These are phyloP conservation scores for Anguilla megastoma DNA, from an alignment of 2,797 vertebrate genomes.

Conservation along the genomic window DNA sequence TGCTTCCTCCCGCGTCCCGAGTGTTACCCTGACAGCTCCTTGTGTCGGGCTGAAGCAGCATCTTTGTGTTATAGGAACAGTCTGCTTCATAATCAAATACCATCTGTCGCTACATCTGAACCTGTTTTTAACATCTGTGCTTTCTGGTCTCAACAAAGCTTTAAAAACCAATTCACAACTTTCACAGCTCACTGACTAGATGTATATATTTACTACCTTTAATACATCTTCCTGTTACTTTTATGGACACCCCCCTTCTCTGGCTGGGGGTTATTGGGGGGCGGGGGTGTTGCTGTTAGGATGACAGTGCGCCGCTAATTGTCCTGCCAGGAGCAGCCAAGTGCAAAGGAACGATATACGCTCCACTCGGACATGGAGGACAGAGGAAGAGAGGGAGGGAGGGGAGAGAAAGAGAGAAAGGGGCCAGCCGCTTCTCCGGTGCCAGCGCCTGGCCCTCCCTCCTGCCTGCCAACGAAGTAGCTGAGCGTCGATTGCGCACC, in stretches of 20 bases:
- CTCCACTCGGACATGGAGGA: conserved; percentile 73
- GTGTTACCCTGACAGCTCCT: conserved; percentile 86
- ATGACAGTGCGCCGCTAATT: conserved; percentile 69
- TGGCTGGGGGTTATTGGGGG: conserved; percentile 63
- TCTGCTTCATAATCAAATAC: conserved; percentile 99
- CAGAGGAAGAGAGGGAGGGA: conserved; percentile 51
- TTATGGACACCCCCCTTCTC: conserved; percentile 58
- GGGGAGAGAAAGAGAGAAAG: not conserved
- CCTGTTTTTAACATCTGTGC: conserved; percentile 88
- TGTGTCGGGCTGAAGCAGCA: conserved; percentile 96
- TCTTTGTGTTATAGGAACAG: conserved; percentile 99
- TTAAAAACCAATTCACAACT: conserved; percentile 92
- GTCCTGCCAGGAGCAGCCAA: conserved; percentile 78
- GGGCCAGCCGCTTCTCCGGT: conserved; percentile 74
- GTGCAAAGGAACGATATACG: conserved; percentile 77
- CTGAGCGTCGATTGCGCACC: conserved; percentile 84
- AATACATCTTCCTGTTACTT: conserved; percentile 70
- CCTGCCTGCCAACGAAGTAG: conserved; percentile 83
- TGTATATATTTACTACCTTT: conserved; percentile 82
- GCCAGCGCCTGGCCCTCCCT: conserved; percentile 76
- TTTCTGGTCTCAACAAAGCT: conserved; percentile 87
- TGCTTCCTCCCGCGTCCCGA: conserved; percentile 39
- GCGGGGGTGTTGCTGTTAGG: conserved; percentile 56
- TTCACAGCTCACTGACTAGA: conserved; percentile 90
- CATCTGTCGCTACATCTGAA: conserved; percentile 99